Evolutionary conservation across 2,888 invertebrate species (phyloP), one percentile per base, ranked within the genome.

Genomic region (Caenorhabditis macrosperma): DNA sequence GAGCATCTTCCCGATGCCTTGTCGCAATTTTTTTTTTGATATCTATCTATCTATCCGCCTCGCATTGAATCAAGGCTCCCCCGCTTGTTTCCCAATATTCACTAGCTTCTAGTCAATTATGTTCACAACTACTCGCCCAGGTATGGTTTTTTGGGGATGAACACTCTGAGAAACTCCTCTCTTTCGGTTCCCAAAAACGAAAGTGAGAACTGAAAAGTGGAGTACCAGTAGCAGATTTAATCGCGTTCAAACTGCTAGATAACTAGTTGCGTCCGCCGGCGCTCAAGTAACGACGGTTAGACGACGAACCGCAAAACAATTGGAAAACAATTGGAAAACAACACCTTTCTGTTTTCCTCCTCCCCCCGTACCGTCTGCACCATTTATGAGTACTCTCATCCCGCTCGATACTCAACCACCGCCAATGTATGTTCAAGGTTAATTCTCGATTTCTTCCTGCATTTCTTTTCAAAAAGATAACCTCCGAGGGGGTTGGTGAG

Each of bases 11-110:
- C 44, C 59, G 41, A 38, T 54, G 24, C 55, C 41, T 60, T 75
- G 66, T 66, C 67, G 66, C 60, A 59, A 55, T 57, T 64, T 68
- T 76, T 76, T 75, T 61, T 68, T 54, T 68, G 68, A 68, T 63
- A 68, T 76, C 54, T 44, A 26, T 35, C 50, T 28, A 26, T 59
- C 33, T 64, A 44, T 55, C 54, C 46, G 46, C 24, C 57, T 57
- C 26, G 44, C 63, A 63, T 59, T 46, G 59, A 48, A 55, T 61
- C 20, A 52, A 59, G 38, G 17, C n/a, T 38, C 12, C n/a, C 26
- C 28, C 12, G 17, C 24, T 48, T 66, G 22, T 22, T 44, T 35
- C 46, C 24, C 28, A 66, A 46, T 33, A 33, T 68, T 24, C 28
- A 69, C 35, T 69, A 69, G 69, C 41, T 26, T 17, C 15, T 35